Conservation (phyloP, 2,113 vertebrate genomes). For the Patagioenas fasciata region DNA sequence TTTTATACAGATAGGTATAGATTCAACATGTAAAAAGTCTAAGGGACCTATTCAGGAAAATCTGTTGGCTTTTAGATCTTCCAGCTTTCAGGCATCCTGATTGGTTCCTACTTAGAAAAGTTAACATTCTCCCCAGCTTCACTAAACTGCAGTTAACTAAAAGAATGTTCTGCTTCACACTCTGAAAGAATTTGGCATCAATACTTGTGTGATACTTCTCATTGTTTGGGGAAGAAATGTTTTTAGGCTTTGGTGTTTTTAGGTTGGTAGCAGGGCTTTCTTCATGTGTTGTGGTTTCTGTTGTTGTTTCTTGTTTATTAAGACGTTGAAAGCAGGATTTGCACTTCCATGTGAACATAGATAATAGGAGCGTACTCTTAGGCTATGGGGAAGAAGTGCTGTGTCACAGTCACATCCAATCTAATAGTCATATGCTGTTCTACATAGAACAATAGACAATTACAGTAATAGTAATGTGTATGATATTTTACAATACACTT, state of each 20-base stretch:
- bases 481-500: neutral
- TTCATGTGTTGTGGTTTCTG: neutral
- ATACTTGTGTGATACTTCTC: neutral
- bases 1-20: neutral
- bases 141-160: neutral
- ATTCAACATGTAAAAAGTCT: neutral
- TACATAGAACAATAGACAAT: neutral
- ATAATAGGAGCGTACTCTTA: neutral
- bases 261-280: neutral
- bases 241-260: neutral
- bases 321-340: neutral
- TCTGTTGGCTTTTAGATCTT: neutral
- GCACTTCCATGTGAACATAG: neutral
- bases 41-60: neutral
- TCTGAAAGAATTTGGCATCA: neutral
- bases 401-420: neutral
- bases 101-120: too few relatives aligned
- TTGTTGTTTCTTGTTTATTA: neutral
- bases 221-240: neutral
- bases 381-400: neutral
- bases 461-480: neutral
- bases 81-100: neutral
- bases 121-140: neutral
- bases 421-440: neutral
- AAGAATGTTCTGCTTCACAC: neutral